Evolutionary conservation across 2,888 invertebrate species (phyloP).

Genomic region (Digitonthophagus gazella): DNA sequence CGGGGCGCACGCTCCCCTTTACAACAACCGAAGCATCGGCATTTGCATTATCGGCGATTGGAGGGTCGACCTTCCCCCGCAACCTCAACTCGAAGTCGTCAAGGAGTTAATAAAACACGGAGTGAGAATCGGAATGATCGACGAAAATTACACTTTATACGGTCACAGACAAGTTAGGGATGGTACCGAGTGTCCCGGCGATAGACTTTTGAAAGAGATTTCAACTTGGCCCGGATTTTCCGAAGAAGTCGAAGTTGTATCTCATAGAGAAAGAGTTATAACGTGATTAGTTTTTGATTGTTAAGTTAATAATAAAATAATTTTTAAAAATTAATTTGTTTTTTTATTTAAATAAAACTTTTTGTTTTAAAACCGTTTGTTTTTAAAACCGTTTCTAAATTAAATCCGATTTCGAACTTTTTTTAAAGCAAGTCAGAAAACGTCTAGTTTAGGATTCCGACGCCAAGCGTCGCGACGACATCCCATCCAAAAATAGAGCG

Average conservation of each 20-base stretch:
- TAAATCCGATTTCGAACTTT: too few species aligned
- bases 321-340: background rate
- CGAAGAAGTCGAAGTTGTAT: slow-evolving; percentile 22
- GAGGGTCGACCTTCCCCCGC: slow-evolving; percentile 61
- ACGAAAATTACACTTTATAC: slow-evolving; percentile 59
- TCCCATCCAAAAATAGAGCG: background rate
- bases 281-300: background rate
- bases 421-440: too few species aligned
- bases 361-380: too few species aligned
- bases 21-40: slow-evolving; percentile 67
- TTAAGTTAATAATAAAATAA: background rate
- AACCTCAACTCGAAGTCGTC: slow-evolving; percentile 58
- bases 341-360: slow-evolving; percentile 27
- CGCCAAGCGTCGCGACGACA: background rate
- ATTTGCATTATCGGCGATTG: slow-evolving; percentile 73
- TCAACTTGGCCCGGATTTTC: slow-evolving; percentile 60
- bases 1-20: slow-evolving; percentile 70
- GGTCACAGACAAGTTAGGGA: slow-evolving; percentile 63
- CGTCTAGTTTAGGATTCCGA: background rate
- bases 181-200: slow-evolving; percentile 68
- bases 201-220: slow-evolving; percentile 59
- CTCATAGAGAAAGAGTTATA: background rate
- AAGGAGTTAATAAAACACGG: slow-evolving; percentile 62
- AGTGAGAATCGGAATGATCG: slow-evolving; percentile 60
- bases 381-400: too few species aligned